A percentile compares a stretch with the other conserved stretches of the same genome.
Evolutionary conservation across 2,888 invertebrate genomes (phyloP).

Genomic region (Epirrhoe tristata): DNA sequence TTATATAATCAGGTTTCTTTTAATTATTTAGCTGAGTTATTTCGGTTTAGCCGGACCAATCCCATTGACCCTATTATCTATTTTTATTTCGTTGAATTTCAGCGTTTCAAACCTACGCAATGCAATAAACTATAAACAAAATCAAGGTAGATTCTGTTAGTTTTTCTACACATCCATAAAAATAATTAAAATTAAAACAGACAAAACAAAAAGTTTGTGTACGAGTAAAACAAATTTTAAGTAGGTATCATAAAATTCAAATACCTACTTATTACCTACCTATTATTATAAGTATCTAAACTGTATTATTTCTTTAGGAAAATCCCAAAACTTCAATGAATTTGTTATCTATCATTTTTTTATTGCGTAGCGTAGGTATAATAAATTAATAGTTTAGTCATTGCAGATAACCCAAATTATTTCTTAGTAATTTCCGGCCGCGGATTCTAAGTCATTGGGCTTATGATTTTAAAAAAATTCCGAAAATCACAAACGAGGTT

Average conservation of each 20-base stretch:
- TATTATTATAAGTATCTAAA: neutral
- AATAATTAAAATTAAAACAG: conserved; percentile 23
- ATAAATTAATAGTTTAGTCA: neutral
- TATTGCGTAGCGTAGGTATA: neutral
- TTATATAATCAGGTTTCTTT: conserved; percentile 7
- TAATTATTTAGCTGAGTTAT: conserved; percentile 16
- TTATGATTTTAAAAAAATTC: neutral
- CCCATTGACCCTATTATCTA: conserved; percentile 58
- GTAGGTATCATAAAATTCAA: no score
- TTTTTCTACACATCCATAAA: conserved; percentile 51
- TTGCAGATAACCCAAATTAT: neutral
- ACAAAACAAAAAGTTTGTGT: neutral
- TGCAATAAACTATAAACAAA: conserved; percentile 64
- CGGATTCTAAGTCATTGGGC: neutral
- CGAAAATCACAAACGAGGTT: no score
- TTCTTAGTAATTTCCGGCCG: neutral
- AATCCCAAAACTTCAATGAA: no score
- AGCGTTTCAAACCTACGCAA: conserved; percentile 54
- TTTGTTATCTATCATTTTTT: neutral
- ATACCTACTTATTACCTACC: no score
- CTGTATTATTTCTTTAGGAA: no score
- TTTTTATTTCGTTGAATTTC: conserved; percentile 49
- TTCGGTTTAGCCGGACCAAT: conserved; percentile 43
- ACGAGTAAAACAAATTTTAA: no score
- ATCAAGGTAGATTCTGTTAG: conserved; percentile 53